A percentile compares a stretch with the other conserved stretches of the same genome.
phyloP scores from a whole-genome alignment of 2,888 invertebrate species.

The Malthinus seriepunctatus region DNA sequence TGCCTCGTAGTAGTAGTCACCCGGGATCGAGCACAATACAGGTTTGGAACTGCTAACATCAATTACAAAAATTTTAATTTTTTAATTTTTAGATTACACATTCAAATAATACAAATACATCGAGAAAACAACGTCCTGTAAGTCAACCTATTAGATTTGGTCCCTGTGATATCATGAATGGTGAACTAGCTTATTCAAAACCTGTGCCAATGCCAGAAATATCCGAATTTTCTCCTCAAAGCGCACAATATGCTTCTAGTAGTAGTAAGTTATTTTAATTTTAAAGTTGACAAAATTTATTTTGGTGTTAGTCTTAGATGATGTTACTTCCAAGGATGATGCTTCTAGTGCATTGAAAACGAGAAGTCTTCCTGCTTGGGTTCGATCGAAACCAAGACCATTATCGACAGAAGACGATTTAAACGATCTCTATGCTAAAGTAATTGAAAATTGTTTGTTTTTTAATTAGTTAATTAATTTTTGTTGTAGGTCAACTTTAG shows the following conservation, averaged over 20 bases:
- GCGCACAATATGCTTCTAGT: conserved; percentile 63
- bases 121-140: conserved; percentile 52
- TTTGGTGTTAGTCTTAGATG: conserved; percentile 61
- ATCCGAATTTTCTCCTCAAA: conserved; percentile 58
- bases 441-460: conserved; percentile 41
- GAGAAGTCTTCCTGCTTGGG: conserved; percentile 73
- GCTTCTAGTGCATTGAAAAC: conserved; percentile 60
- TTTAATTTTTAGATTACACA: conserved; percentile 13
- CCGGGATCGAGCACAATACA: conserved; percentile 41
- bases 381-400: conserved; percentile 69
- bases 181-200: conserved; percentile 46
- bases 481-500: conserved; percentile 69
- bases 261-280: conserved; percentile 58
- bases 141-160: conserved; percentile 54
- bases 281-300: background rate
- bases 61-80: background rate
- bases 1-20: conserved; percentile 53
- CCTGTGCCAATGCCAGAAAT: conserved; percentile 56
- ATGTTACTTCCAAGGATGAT: conserved; percentile 56
- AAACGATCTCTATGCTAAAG: conserved; percentile 72
- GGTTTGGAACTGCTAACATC: background rate
- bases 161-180: conserved; percentile 45
- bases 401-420: conserved; percentile 71
- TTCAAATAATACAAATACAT: conserved; percentile 24
- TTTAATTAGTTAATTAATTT: conserved; percentile 17